Evolutionary conservation across 2,888 invertebrate genomes (phyloP), one percentile per base, ranked within the genome.

Genomic region (Dioctria rufipes): DNA sequence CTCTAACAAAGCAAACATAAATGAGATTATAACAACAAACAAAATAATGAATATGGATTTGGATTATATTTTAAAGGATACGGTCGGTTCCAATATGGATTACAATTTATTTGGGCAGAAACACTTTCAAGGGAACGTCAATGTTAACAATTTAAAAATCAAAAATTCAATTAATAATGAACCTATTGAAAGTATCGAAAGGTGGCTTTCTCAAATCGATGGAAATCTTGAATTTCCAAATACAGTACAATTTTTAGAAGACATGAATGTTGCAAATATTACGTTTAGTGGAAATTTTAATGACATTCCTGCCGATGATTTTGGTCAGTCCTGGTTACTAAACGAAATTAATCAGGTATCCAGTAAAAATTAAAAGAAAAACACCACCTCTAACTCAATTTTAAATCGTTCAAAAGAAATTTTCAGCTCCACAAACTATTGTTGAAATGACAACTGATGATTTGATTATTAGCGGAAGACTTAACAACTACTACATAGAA

Each of bases 401-500:
- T 46, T 54, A 40, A 2, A 39, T 37, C 51, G 13, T 25, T 25
- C 43, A 49, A 25, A 37, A 75, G 75, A 39, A 43, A 43, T 78
- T 89, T 58, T 86, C 85, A 3, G 87, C 85, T 0, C 85, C 86
- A 2, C 88, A 88, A 83, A 85, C 82, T 0, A 82, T 88, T 3
- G 83, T 86, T 0, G 82, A 82, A 0, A 66, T 87, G n/a, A 67
- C 83, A 2, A 84, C 83, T 13, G 80, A 81, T 3, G 85, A 87
- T 51, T 39, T 88, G 5, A 65, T 81, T 49, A 79, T 89, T 0
- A 69, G 69, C 1, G 88, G 88, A n/a, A 86, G 84, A 13, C 82
- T 92, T 3, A 90, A 90, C 84, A 89, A 89, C 8, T 87, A 90
- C 13, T 86, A 89, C 51, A 84, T 92, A 37, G 85, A 88, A 0